These are phyloP conservation scores for Pelecanoides urinatrix DNA, from an alignment of 2,113 vertebrate genomes.

Conservation along the genomic window DNA sequence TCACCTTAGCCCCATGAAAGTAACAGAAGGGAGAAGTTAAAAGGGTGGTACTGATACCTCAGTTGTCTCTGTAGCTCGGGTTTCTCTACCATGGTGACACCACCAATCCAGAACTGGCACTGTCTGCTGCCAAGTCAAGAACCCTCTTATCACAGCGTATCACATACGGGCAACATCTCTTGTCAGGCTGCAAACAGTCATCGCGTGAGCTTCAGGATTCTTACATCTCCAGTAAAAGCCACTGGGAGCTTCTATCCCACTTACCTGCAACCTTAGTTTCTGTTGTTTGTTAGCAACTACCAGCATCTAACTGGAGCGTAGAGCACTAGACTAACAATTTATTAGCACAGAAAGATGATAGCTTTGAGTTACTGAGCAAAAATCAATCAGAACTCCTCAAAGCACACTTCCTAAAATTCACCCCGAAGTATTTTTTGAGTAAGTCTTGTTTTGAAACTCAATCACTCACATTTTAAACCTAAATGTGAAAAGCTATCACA, in stretches of 20 bases:
- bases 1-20: background rate
- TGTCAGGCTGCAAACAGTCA: background rate
- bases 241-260: background rate
- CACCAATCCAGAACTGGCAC: background rate
- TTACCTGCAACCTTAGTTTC: background rate
- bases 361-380: background rate
- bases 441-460: background rate
- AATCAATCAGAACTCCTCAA: background rate
- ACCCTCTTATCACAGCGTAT: background rate
- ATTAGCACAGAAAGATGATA: background rate
- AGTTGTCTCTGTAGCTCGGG: background rate
- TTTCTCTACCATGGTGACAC: background rate
- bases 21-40: background rate
- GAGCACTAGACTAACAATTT: background rate
- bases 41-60: background rate
- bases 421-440: background rate
- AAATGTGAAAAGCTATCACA: background rate
- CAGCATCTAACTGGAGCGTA: background rate
- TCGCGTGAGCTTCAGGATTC: background rate
- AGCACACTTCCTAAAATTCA: background rate
- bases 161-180: background rate
- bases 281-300: background rate
- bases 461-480: background rate
- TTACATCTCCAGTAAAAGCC: background rate
- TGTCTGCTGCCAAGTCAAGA: background rate